A percentile compares a stretch with the other conserved stretches of the same genome.
Conservation (phyloP, 2,797 vertebrate genomes). For the Tachyglossus aculeatus region DNA sequence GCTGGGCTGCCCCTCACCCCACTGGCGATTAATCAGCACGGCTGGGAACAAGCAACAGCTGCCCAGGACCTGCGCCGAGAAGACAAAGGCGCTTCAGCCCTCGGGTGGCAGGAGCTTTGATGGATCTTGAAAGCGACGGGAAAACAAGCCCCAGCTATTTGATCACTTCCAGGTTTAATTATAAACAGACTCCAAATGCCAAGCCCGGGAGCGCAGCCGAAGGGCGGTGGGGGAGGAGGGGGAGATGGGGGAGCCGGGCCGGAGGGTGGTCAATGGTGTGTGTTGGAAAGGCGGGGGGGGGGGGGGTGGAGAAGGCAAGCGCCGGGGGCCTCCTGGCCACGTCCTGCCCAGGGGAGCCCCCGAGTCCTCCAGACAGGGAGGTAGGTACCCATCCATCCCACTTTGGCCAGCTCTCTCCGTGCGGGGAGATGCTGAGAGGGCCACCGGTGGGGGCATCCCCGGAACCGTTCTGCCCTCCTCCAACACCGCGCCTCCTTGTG, state of each 20-base stretch:
- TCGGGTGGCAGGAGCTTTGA: not conserved
- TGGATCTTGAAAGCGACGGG: not conserved
- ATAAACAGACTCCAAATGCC: constrained; percentile 45
- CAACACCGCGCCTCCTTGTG: too few species aligned
- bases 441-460: too few species aligned
- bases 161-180: constrained; percentile 60
- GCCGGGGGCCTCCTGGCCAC: too few species aligned
- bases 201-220: not conserved
- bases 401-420: too few species aligned
- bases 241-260: not conserved
- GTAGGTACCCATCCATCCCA: not conserved
- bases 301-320: too few species aligned
- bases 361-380: not conserved
- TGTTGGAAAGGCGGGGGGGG: not conserved
- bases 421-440: too few species aligned
- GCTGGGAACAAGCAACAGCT: too few species aligned
- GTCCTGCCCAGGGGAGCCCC: too few species aligned
- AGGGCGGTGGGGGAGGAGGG: not conserved
- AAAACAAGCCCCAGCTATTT: fast-evolving
- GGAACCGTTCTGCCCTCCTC: too few species aligned
- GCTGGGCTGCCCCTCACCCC: too few species aligned
- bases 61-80: not conserved
- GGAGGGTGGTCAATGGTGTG: not conserved
- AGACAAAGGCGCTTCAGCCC: not conserved
- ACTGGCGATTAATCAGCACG: too few species aligned